phyloP scores from a whole-genome alignment of 2,888 invertebrate species.

The Salticus scenicus region DNA sequence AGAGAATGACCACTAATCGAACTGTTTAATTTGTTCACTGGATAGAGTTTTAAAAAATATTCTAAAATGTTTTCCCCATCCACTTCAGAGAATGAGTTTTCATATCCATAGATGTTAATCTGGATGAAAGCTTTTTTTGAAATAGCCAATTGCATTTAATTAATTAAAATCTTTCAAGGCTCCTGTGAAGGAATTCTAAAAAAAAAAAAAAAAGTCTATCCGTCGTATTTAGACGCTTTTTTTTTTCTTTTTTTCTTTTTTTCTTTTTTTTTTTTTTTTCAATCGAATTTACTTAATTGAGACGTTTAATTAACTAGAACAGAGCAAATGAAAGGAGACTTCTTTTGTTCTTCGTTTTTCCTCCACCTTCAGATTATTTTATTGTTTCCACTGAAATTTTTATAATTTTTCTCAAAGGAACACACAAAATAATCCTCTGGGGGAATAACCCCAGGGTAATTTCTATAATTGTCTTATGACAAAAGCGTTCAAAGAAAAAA shows the following conservation, averaged over 20 bases:
- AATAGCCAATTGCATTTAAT: conserved; percentile 62
- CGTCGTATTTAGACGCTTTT: conserved; percentile 37
- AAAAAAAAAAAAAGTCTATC: conserved; percentile 51
- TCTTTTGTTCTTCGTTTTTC: conserved; percentile 43
- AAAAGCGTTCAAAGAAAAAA: conserved; percentile 41
- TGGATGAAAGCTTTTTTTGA: conserved; percentile 51
- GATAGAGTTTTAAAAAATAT: neutral
- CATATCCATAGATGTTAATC: conserved; percentile 53
- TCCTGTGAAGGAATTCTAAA: conserved; percentile 27
- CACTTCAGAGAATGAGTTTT: conserved; percentile 44
- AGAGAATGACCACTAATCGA: conserved; percentile 27
- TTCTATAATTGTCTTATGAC: conserved; percentile 62
- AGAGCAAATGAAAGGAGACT: conserved; percentile 10
- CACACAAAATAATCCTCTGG: conserved; percentile 24
- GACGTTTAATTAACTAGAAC: conserved; percentile 61
- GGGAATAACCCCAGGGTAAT: conserved; percentile 60
- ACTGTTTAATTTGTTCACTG: conserved; percentile 38
- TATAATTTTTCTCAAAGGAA: conserved; percentile 52
- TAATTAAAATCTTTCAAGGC: conserved; percentile 57
- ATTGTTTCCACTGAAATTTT: conserved; percentile 66
- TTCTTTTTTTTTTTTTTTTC: too few species aligned
- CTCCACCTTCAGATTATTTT: conserved; percentile 55
- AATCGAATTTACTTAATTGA: conserved; percentile 65
- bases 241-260: too few species aligned
- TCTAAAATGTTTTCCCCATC: neutral